phyloP scores from a whole-genome alignment of 2,113 vertebrate species.

The Otis tarda region DNA sequence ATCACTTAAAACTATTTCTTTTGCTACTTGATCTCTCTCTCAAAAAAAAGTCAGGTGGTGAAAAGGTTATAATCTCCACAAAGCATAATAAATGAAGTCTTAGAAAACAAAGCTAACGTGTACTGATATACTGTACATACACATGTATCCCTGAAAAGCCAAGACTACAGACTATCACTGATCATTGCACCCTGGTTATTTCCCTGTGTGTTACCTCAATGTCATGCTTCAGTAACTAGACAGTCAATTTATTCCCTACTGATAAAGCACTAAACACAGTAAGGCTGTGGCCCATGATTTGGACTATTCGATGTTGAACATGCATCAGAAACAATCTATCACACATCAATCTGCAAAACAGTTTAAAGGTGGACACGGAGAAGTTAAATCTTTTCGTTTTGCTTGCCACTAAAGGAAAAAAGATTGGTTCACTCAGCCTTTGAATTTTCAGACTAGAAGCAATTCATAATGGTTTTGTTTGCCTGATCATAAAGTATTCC shows the following conservation, averaged over 20 bases:
- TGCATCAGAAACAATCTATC: background rate
- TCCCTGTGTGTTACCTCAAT: background rate
- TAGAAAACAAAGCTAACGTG: background rate
- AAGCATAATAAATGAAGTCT: background rate
- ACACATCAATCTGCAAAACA: background rate
- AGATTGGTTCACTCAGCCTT: background rate
- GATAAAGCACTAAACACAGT: background rate
- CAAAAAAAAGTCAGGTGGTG: background rate
- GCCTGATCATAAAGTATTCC: background rate
- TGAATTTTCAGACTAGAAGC: background rate
- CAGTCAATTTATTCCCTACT: background rate
- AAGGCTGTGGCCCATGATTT: background rate
- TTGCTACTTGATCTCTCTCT: background rate
- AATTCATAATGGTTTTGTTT: background rate
- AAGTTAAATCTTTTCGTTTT: background rate
- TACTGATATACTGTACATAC: background rate
- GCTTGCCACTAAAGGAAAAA: background rate
- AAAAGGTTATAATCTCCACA: background rate
- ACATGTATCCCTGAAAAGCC: background rate
- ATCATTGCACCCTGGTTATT: background rate
- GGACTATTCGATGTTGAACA: background rate
- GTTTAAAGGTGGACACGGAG: background rate
- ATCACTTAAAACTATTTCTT: background rate
- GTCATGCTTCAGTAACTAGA: background rate
- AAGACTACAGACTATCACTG: background rate